Conservation (phyloP, 2,113 vertebrate genomes). For the Misgurnus anguillicaudatus region DNA sequence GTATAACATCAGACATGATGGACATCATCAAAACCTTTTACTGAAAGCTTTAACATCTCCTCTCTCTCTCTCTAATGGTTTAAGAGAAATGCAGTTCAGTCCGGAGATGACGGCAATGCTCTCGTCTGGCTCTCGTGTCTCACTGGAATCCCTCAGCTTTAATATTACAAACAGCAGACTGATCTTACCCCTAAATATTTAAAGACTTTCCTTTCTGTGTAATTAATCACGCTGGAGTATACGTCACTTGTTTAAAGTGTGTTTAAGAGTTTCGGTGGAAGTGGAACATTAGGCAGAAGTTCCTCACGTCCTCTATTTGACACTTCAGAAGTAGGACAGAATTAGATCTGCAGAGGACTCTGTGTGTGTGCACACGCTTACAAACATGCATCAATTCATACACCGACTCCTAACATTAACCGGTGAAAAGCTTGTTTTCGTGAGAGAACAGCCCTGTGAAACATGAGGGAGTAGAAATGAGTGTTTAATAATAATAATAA, state of each 20-base stretch:
- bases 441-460: background rate
- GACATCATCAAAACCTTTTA: background rate
- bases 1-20: background rate
- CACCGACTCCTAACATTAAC: too few relatives aligned
- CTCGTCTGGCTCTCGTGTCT: background rate
- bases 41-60: background rate
- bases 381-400: constrained; percentile 59
- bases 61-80: constrained; percentile 13
- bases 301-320: constrained; percentile 52
- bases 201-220: constrained; percentile 67
- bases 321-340: constrained; percentile 52
- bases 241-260: constrained; percentile 48
- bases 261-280: constrained; percentile 39
- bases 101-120: constrained; percentile 18
- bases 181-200: constrained; percentile 74
- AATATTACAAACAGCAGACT: constrained; percentile 51
- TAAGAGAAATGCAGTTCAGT: constrained; percentile 17
- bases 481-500: constrained; percentile 2
- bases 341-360: background rate
- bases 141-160: constrained; percentile 44
- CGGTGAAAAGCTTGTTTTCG: too few relatives aligned
- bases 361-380: constrained; percentile 25
- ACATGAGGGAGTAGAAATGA: constrained; percentile 16
- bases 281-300: constrained; percentile 64
- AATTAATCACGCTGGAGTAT: constrained; percentile 72